phyloP scores from a whole-genome alignment of 2,113 vertebrate species.

The Arvicanthis niloticus region DNA sequence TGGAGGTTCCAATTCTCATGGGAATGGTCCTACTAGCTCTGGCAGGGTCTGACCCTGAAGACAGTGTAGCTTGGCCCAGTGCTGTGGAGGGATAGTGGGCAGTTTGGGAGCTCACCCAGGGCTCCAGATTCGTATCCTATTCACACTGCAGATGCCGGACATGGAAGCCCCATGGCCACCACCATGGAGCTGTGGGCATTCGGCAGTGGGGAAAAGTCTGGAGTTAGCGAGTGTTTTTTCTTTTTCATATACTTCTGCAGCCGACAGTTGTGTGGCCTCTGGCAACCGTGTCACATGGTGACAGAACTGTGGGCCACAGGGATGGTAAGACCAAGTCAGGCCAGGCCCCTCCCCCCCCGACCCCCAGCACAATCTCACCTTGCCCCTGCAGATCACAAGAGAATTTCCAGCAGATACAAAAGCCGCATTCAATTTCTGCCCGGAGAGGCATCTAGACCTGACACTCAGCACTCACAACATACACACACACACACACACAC shows the following conservation, averaged over 20 bases:
- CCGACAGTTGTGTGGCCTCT: background rate
- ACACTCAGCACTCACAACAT: background rate
- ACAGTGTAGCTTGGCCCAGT: background rate
- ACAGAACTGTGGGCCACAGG: background rate
- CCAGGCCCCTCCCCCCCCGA: no score
- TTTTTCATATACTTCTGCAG: background rate
- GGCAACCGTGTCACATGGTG: rapidly evolving
- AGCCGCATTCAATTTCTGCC: background rate
- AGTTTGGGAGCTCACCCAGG: background rate
- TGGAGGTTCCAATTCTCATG: background rate
- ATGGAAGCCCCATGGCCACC: no score
- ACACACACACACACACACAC: no score
- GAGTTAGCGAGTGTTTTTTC: background rate
- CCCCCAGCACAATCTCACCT: no score
- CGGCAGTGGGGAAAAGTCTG: no score
- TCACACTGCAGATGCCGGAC: rapidly evolving
- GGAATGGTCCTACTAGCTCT: background rate
- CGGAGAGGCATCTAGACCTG: rapidly evolving
- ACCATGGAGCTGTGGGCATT: background rate
- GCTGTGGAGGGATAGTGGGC: background rate
- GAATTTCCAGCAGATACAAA: background rate
- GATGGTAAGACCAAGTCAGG: background rate
- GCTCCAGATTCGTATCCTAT: background rate
- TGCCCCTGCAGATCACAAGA: background rate
- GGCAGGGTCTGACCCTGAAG: no score